Conservation (phyloP, 92 coral and sea anemone genomes). For the Palythoa heliodiscus region DNA sequence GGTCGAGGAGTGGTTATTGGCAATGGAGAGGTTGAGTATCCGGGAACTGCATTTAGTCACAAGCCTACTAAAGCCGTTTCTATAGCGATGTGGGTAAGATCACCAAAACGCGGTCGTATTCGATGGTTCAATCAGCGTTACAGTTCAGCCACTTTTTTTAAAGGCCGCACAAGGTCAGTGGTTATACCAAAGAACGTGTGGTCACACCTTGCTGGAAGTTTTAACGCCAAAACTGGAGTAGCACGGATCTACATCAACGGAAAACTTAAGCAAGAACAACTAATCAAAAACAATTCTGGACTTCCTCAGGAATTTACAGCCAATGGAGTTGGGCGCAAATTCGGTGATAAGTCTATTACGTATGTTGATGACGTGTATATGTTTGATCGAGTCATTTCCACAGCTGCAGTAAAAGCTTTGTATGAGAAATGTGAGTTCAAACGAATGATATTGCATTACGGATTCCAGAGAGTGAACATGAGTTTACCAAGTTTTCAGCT, state of each 20-base stretch:
- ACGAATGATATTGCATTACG: slow-evolving; percentile 96
- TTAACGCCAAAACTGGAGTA: slow-evolving; percentile 86
- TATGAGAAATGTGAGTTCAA: slow-evolving; percentile 95
- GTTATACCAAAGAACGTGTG: slow-evolving; percentile 85
- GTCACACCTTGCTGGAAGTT: slow-evolving; percentile 95
- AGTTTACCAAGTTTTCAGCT: slow-evolving; percentile 58
- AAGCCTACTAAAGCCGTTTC: slow-evolving; percentile 93
- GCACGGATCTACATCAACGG: slow-evolving; percentile 95
- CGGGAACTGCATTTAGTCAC: slow-evolving; percentile 60
- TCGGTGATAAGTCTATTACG: slow-evolving; percentile 85
- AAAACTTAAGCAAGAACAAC: slow-evolving; percentile 77
- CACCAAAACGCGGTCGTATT: slow-evolving; percentile 83
- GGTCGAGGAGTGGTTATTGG: slow-evolving; percentile 88
- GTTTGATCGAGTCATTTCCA: slow-evolving; percentile 86
- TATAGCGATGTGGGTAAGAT: slow-evolving; percentile 98
- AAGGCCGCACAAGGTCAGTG: slow-evolving; percentile 44
- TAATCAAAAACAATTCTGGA: slow-evolving; percentile 73
- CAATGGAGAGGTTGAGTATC: slow-evolving; percentile 83
- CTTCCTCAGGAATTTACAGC: slow-evolving; percentile 93
- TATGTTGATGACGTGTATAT: slow-evolving; percentile 93
- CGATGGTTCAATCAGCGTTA: slow-evolving; percentile 89
- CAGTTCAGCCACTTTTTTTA: slow-evolving; percentile 36
- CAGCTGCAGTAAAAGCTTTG: slow-evolving; percentile 80
- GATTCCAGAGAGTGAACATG: slow-evolving; percentile 91
- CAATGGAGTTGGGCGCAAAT: slow-evolving; percentile 88